Evolutionary conservation across 1,140 invertebrate genomes (phyloP).

Genomic region (Popillia japonica): DNA sequence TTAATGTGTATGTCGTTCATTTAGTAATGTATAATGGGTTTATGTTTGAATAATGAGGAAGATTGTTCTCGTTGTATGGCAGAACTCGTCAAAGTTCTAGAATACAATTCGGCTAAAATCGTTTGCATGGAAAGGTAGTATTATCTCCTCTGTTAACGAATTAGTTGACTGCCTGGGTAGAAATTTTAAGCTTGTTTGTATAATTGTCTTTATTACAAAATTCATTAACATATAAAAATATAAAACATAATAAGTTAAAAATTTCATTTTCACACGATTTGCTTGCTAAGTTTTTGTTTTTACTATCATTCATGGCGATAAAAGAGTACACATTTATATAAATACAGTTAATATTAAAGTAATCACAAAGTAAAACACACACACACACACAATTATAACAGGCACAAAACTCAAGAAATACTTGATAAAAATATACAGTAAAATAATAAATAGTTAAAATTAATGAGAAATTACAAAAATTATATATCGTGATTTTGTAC

Average conservation of each 20-base stretch:
- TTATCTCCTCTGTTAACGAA: too few species aligned
- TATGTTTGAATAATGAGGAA: too few species aligned
- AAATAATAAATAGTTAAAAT: slow-evolving; percentile 11
- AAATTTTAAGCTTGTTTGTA: too few species aligned
- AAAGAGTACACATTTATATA: not conserved
- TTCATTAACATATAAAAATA: slow-evolving; percentile 35
- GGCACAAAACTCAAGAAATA: not conserved
- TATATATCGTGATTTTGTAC: slow-evolving; percentile 8
- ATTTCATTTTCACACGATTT: slow-evolving; percentile 9
- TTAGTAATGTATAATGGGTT: too few species aligned
- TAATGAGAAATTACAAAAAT: slow-evolving; percentile 12
- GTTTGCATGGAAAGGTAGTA: too few species aligned
- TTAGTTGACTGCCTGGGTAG: too few species aligned
- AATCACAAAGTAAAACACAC: slow-evolving; percentile 19
- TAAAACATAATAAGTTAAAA: slow-evolving; percentile 36
- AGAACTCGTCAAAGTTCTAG: too few species aligned
- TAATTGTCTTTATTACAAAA: slow-evolving; percentile 12
- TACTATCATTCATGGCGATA: slow-evolving; percentile 9
- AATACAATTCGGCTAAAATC: too few species aligned
- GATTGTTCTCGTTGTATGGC: too few species aligned
- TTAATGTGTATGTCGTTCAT: too few species aligned
- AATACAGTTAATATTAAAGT: not conserved
- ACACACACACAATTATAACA: not conserved
- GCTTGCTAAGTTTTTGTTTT: not conserved
- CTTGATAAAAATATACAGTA: not conserved